These are phyloP conservation scores for Lophius americanus DNA, from an alignment of 2,797 vertebrate genomes.

Conservation along the genomic window DNA sequence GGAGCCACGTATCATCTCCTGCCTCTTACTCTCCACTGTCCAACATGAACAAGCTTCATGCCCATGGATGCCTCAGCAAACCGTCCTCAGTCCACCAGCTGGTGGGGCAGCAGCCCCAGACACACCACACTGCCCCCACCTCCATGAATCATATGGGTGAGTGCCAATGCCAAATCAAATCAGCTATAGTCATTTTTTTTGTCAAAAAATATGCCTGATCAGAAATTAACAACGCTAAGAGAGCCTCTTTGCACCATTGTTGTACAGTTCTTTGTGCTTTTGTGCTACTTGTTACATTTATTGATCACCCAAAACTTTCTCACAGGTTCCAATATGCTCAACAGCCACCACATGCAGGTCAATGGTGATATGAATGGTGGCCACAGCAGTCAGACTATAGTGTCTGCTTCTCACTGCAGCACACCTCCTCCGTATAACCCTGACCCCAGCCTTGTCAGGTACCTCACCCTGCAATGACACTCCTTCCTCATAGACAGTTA, in stretches of 20 bases:
- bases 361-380: constrained; percentile 92
- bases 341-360: constrained; percentile 89
- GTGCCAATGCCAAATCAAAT: constrained; percentile 37
- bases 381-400: constrained; percentile 90
- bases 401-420: constrained; percentile 93
- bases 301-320: constrained; percentile 9
- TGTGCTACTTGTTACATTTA: constrained; percentile 4
- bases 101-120: constrained; percentile 90
- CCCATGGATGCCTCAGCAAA: constrained; percentile 85
- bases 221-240: background rate
- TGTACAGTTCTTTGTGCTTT: background rate
- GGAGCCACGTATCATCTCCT: constrained; percentile 86
- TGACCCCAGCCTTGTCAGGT: constrained; percentile 98
- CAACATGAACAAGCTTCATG: constrained; percentile 89
- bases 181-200: background rate
- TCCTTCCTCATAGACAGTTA: constrained; percentile 29
- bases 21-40: constrained; percentile 89
- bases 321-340: constrained; percentile 89
- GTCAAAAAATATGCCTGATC: background rate
- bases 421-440: constrained; percentile 97
- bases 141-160: constrained; percentile 90
- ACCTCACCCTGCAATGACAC: constrained; percentile 85
- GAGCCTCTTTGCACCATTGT: too few relatives aligned
- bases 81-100: constrained; percentile 91
- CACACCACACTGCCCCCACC: constrained; percentile 75